Base-by-base conservation (phyloP, 2,113 vertebrate species). In the Eudyptes chrysolophus region DNA sequence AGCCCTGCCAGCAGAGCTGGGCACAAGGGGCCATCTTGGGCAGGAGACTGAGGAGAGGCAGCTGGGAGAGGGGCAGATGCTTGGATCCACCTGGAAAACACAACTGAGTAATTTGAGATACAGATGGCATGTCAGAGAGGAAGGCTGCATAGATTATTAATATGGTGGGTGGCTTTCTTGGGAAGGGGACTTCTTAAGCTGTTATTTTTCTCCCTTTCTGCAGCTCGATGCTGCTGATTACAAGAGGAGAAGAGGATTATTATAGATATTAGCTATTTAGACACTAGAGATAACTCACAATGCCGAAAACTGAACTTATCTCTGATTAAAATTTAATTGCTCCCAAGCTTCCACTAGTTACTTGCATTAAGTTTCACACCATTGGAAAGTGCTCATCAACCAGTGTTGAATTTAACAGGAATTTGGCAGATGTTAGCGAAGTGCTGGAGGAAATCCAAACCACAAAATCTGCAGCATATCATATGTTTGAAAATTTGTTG, bases 301-400 rank as follows among this genome's bases (percentile, higher is more conserved):
- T 85, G 89, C 81, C 9, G 81, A 94, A 85, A 97, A 91, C 74
- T 87, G 85, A 97, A 91, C 93, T 94, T 91, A 82, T 76, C 70
- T 96, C 93, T 95, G 91, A 96, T 97, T 97, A 94, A 96, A 97
- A 96, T 97, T 94, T 97, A 97, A 97, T 97, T 97, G 91, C 87
- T 97, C 97, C 94, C 97, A 91, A 96, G 93, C 87, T 95, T 85
- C 95, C 87, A 66, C 81, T 94, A 93, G 96, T 96, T 97, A 91
- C 91, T 96, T 95, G 74, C 91, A 85, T 96, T 96, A 95, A 92
- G 91, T 96, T 97, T 96, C 94, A 96, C 93, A 87, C 96, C 62
- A 58, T 85, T n/a, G 3, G 96, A 93, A 96, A 96, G 87, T 61
- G 84, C 89, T 96, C 84, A 94, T 97, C 97, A 96, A 8, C 89